Base-by-base conservation (phyloP, 2,113 vertebrate species). In the Labrus mixtus region DNA sequence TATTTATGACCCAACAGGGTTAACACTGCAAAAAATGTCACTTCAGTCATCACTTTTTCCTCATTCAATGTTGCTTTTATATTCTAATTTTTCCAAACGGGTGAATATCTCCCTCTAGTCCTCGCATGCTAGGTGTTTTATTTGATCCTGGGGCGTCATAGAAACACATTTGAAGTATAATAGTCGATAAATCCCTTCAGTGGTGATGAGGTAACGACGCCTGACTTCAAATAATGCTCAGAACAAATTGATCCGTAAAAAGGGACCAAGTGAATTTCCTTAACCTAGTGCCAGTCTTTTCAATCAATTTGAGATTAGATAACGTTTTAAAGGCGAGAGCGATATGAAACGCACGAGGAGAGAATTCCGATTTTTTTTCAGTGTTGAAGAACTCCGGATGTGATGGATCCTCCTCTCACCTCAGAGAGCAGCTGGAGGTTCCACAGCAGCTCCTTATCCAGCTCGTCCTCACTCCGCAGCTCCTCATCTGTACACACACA, bases 381-480 rank as follows among this genome's bases (percentile, higher is more conserved):
- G 77, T 43, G 78, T 16, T 58, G 57, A 62, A 50, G 68, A 46
- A 46, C 25, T 58, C 20, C 39, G 23, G 68, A 73, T 0, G 29
- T 39, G 48, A 68, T 16, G 29, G 48, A 46, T 59, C 54, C 53
- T 67, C 10, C 5, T 57, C 85, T 93, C 95, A 98, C 98, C 97
- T 99, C 98, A 53, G 97, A 99, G 66, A 99, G 94, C 88, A 99
- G 96, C 84, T 99, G 98, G 81, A 99, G 96, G 87, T 96, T 98
- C 98, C 98, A 99, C n/a, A 99, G 89, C 74, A 99, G 92, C 77
- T 99, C 97, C 89, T 99, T 99, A 90, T 99, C 98, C 81, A 99
- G 91, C 53, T 97, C 97, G 85, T 98, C 97, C 73, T 99, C 97
- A 75, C 85, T 93, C 72, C 96, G 93, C 51, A 97, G 92, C 79